These are phyloP conservation scores for Pterois miles DNA, from an alignment of 2,797 vertebrate genomes.

Conservation along the genomic window DNA sequence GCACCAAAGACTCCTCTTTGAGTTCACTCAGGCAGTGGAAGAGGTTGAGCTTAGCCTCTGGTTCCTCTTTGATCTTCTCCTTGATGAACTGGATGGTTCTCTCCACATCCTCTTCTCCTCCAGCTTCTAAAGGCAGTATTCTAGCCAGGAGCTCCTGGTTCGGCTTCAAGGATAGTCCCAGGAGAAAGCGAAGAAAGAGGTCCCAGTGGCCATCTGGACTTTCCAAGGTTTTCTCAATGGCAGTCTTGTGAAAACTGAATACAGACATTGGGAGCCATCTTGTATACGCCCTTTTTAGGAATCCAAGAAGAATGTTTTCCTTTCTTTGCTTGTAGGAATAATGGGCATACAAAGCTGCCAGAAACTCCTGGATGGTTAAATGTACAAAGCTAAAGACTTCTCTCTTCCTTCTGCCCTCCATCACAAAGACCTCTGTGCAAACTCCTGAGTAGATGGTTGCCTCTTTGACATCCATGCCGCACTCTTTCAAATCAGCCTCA, in stretches of 20 bases:
- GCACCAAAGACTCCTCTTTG: no score
- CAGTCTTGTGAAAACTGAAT: slow-evolving; percentile 46
- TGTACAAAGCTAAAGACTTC: no score
- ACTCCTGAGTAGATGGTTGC: slow-evolving; percentile 52
- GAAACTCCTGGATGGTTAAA: no score
- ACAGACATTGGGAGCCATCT: slow-evolving; percentile 23
- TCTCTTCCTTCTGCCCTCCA: no score
- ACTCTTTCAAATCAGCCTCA: slow-evolving; percentile 27
- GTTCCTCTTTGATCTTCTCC: slow-evolving; percentile 46
- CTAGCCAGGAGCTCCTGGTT: slow-evolving; percentile 53
- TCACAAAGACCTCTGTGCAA: slow-evolving; percentile 5
- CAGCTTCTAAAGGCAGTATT: slow-evolving; percentile 24
- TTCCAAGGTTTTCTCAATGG: slow-evolving; percentile 49
- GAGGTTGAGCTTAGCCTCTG: slow-evolving; percentile 53
- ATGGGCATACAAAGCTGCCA: no score
- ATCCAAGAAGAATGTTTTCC: no score
- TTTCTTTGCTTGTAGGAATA: no score
- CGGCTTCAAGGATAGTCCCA: slow-evolving; percentile 57
- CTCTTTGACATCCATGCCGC: slow-evolving; percentile 41
- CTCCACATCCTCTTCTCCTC: slow-evolving; percentile 7
- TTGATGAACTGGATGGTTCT: slow-evolving; percentile 57
- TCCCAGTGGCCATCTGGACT: slow-evolving; percentile 49
- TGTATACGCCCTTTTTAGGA: not conserved
- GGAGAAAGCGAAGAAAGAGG: slow-evolving; percentile 61
- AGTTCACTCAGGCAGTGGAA: no score